Conservation (phyloP, 2,797 vertebrate species). For the Pseudochirops corinnae region DNA sequence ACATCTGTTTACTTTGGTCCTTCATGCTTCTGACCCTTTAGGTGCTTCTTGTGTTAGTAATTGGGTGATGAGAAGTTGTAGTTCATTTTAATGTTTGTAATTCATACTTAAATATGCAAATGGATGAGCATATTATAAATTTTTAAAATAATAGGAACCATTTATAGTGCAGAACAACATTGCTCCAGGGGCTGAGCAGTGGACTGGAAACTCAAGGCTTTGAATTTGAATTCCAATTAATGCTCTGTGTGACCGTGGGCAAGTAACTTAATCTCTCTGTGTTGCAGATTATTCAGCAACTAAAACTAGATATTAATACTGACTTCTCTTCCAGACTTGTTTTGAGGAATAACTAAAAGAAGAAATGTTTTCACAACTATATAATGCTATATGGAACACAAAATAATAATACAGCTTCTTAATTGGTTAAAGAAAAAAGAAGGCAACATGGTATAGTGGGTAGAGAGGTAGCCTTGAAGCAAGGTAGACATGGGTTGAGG, state of each 20-base stretch:
- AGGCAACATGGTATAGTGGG: neutral
- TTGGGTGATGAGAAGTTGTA: slow-evolving; percentile 66
- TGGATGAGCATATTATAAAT: slow-evolving; percentile 67
- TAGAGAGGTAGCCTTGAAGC: neutral
- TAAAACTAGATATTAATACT: neutral
- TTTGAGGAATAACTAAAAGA: slow-evolving; percentile 33
- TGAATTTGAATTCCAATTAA: slow-evolving; percentile 71
- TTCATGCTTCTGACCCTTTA: slow-evolving; percentile 62
- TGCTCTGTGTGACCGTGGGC: slow-evolving; percentile 50
- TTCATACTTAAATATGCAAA: slow-evolving; percentile 76
- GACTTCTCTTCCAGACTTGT: slow-evolving; percentile 46
- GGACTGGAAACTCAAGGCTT: slow-evolving; percentile 54
- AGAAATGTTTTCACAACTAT: slow-evolving; percentile 42
- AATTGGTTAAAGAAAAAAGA: neutral
- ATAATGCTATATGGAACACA: neutral
- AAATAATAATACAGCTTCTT: neutral
- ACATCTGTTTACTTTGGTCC: slow-evolving; percentile 66
- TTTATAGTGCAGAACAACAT: slow-evolving; percentile 65
- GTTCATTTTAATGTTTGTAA: slow-evolving; percentile 73
- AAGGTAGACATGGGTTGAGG: neutral
- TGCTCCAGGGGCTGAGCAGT: slow-evolving; percentile 57
- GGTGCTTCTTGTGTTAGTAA: slow-evolving; percentile 65
- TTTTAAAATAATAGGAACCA: slow-evolving; percentile 69
- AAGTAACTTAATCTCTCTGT: slow-evolving; percentile 40
- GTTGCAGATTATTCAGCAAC: slow-evolving; percentile 48